These are phyloP conservation scores for Actinia tenebrosa DNA, from an alignment of 64 coral and sea anemone genomes.

Conservation along the genomic window DNA sequence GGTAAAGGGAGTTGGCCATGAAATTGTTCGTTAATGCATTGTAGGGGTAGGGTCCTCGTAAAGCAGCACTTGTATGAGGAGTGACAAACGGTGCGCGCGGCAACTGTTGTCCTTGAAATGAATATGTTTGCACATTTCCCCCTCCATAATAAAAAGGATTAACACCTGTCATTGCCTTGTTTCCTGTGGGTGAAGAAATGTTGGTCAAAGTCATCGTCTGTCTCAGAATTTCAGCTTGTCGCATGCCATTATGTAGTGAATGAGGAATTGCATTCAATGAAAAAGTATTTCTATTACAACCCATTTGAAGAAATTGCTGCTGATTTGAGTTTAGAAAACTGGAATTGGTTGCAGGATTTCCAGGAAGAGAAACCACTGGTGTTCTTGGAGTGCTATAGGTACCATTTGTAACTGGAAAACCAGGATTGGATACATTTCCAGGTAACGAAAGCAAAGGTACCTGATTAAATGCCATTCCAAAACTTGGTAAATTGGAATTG, in stretches of 20 bases:
- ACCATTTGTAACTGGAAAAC: not conserved
- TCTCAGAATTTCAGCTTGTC: not conserved
- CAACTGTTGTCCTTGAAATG: no score
- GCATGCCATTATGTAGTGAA: not conserved
- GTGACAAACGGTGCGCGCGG: no score
- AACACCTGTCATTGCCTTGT: no score
- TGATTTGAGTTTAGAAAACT: not conserved
- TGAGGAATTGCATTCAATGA: not conserved
- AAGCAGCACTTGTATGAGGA: no score
- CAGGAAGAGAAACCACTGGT: not conserved
- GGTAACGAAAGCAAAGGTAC: not conserved
- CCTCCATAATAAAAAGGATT: no score
- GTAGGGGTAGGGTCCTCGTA: no score
- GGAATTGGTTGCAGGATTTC: not conserved
- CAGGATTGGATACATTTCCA: not conserved
- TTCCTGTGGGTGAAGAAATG: no score
- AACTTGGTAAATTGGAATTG: not conserved
- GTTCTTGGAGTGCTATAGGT: not conserved
- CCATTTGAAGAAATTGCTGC: not conserved
- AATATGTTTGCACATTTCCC: no score
- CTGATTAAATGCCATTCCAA: not conserved
- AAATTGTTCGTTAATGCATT: no score
- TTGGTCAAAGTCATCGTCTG: not conserved
- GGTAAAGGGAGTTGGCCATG: no score
- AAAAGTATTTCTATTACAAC: not conserved